These are phyloP conservation scores for Callyntrura sp. DNA, from an alignment of 2,888 invertebrate genomes.

Conservation along the genomic window DNA sequence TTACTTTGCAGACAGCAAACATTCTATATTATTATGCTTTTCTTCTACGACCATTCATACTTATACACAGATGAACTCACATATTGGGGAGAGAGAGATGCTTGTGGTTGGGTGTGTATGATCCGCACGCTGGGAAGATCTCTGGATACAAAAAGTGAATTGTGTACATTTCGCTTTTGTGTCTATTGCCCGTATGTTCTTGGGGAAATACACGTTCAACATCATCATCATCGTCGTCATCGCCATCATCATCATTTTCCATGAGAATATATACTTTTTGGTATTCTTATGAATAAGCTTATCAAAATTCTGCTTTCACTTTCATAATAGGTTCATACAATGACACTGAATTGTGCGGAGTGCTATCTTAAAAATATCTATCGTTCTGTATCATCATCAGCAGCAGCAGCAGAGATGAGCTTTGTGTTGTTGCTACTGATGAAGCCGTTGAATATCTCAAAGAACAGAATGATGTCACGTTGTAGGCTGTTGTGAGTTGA, in stretches of 20 bases:
- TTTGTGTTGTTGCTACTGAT: background rate
- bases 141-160: background rate
- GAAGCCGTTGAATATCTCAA: background rate
- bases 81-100: background rate
- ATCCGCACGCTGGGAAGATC: too few relatives aligned
- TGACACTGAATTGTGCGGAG: background rate
- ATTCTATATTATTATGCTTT: background rate
- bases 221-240: background rate
- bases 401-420: background rate
- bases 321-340: background rate
- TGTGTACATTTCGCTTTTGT: background rate
- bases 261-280: background rate
- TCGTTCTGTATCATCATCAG: background rate
- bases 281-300: background rate
- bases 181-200: background rate
- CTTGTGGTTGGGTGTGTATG: background rate
- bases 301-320: background rate
- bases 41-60: background rate
- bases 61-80: background rate
- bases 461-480: background rate
- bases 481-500: background rate
- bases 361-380: background rate
- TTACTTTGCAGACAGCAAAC: slow-evolving; percentile 13
- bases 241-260: too few relatives aligned
- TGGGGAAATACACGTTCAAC: background rate